phyloP scores from a whole-genome alignment of 2,113 vertebrate genomes.

The Carlito syrichta region DNA sequence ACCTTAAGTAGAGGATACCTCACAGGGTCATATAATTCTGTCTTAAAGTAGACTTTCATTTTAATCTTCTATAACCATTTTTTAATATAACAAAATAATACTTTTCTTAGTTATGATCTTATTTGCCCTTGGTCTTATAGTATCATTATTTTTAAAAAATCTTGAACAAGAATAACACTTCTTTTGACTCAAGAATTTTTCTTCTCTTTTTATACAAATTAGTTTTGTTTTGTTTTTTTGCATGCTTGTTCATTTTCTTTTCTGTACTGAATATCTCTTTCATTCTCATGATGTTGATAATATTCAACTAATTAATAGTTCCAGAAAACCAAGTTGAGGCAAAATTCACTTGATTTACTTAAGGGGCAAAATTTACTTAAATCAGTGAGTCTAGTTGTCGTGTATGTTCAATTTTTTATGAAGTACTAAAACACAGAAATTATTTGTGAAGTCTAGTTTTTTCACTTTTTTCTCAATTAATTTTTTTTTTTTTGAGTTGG shows the following conservation, averaged over 20 bases:
- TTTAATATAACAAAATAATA: neutral
- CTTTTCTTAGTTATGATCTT: neutral
- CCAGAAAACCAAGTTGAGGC: neutral
- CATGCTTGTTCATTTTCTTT: neutral
- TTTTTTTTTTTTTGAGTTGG: no score
- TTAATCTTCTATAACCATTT: neutral
- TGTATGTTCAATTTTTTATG: neutral
- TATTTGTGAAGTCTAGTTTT: neutral
- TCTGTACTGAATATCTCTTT: neutral
- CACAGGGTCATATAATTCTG: rapidly evolving
- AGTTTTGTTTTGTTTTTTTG: neutral
- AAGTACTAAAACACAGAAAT: neutral
- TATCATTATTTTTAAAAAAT: neutral
- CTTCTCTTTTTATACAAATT: neutral
- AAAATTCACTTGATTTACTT: no score
- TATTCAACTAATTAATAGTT: neutral
- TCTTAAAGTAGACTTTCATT: neutral
- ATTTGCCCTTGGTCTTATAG: neutral
- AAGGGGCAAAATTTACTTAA: neutral
- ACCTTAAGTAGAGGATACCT: neutral
- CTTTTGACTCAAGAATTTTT: neutral
- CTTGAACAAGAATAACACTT: neutral
- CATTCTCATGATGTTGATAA: neutral
- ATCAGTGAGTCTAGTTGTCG: neutral
- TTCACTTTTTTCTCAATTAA: neutral